Evolutionary conservation across 2,797 vertebrate species (phyloP).

Genomic region (Acomys russatus): DNA sequence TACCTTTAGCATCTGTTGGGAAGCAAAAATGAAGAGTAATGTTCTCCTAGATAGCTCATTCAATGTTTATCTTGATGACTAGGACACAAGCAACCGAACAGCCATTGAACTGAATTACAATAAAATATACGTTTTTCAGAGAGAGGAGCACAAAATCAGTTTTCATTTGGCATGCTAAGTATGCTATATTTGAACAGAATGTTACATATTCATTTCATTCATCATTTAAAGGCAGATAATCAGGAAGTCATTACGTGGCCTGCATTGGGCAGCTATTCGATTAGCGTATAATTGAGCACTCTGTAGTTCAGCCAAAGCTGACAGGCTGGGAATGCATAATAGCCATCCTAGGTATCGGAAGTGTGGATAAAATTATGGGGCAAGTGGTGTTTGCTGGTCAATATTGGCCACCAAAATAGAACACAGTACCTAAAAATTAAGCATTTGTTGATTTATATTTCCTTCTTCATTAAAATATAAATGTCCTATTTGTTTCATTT

Average conservation of each 20-base stretch:
- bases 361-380: constrained; percentile 72
- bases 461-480: background rate
- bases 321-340: constrained; percentile 90
- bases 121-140: constrained; percentile 84
- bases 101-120: constrained; percentile 85
- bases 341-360: constrained; percentile 84
- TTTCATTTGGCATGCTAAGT: constrained; percentile 91
- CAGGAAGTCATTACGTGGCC: constrained; percentile 98
- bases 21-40: constrained; percentile 87
- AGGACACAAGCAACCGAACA: constrained; percentile 85
- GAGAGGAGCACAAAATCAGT: constrained; percentile 88
- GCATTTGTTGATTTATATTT: background rate
- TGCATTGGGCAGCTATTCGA: constrained; percentile 94
- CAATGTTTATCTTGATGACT: constrained; percentile 87
- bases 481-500: constrained; percentile 54
- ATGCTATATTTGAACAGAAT: constrained; percentile 94
- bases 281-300: constrained; percentile 92
- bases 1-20: constrained; percentile 86
- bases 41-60: constrained; percentile 84
- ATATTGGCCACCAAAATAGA: constrained; percentile 68
- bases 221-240: constrained; percentile 99
- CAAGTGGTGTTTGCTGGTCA: constrained; percentile 82
- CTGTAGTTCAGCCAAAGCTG: constrained; percentile 90
- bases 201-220: constrained; percentile 98
- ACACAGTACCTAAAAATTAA: constrained; percentile 8